Evolutionary conservation across 2,888 invertebrate species (phyloP).

Genomic region (Caenorhabditis sp.): DNA sequence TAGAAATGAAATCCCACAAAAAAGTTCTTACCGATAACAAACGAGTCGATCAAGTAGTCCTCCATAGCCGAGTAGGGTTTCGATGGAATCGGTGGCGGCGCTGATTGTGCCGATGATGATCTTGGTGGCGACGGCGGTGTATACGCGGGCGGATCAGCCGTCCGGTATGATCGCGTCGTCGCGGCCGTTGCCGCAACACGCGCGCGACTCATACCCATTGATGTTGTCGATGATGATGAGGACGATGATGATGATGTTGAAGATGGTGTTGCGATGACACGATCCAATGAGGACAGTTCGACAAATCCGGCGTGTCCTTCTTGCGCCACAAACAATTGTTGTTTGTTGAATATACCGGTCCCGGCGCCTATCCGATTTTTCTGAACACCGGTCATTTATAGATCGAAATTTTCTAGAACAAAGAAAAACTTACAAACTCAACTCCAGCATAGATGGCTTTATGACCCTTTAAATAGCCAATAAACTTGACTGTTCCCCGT

Average conservation of each 20-base stretch:
- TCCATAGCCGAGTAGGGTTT: constrained; percentile 44
- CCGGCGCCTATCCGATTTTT: constrained; percentile 75
- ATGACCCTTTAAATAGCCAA: constrained; percentile 74
- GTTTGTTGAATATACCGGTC: constrained; percentile 74
- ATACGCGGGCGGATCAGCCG: constrained; percentile 14
- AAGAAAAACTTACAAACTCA: constrained; percentile 73
- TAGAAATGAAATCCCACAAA: constrained; percentile 4
- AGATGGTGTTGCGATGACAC: constrained; percentile 5
- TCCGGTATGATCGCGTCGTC: no score
- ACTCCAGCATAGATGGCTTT: constrained; percentile 74
- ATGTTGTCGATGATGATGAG: constrained; percentile 15
- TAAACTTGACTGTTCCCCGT: constrained; percentile 74
- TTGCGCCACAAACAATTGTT: constrained; percentile 73
- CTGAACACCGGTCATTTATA: constrained; percentile 65
- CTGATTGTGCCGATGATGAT: constrained; percentile 21
- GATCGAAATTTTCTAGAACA: neutral
- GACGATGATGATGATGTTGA: neutral
- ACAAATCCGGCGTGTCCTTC: constrained; percentile 74
- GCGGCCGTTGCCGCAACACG: neutral
- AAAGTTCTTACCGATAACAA: constrained; percentile 38
- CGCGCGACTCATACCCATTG: constrained; percentile 20
- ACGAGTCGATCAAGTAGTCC: constrained; percentile 53
- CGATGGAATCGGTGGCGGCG: constrained; percentile 54
- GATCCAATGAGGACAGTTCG: constrained; percentile 71
- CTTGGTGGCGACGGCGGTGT: constrained; percentile 37